phyloP scores from a whole-genome alignment of 2,888 invertebrate genomes.

The Dryobotodes eremita region DNA sequence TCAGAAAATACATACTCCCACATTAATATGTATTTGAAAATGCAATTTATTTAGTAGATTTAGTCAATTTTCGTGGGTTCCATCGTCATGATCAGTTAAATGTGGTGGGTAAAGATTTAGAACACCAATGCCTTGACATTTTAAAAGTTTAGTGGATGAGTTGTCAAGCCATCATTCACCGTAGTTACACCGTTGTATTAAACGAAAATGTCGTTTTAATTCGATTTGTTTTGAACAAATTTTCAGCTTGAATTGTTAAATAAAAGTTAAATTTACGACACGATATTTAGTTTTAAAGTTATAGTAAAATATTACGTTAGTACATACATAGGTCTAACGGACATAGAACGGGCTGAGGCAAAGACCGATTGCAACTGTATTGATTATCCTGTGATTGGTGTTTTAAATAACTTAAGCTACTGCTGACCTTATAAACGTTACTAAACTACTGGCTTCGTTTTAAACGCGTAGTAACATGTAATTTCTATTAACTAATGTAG shows the following conservation, averaged over 20 bases:
- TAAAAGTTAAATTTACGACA: slow-evolving; percentile 8
- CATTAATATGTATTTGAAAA: background rate
- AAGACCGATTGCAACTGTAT: slow-evolving; percentile 74
- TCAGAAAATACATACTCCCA: background rate
- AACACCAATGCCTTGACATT: slow-evolving; percentile 22
- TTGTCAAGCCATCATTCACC: slow-evolving; percentile 36
- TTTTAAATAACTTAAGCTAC: slow-evolving; percentile 70
- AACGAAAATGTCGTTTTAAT: slow-evolving; percentile 42
- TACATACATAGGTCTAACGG: background rate
- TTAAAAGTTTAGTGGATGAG: slow-evolving; percentile 11
- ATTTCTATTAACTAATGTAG: background rate
- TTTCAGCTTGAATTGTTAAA: background rate
- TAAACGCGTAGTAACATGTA: background rate
- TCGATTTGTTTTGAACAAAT: slow-evolving; percentile 17
- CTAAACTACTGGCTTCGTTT: background rate
- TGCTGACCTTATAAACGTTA: slow-evolving; percentile 23
- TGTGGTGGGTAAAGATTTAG: background rate
- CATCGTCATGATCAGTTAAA: background rate
- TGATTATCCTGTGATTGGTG: slow-evolving; percentile 74
- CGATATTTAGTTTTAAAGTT: background rate
- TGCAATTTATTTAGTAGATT: background rate
- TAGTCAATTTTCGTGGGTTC: background rate
- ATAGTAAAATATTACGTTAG: background rate
- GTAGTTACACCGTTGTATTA: background rate
- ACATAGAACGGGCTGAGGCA: slow-evolving; percentile 25